Base-by-base conservation (phyloP, 2,888 invertebrate genomes). In the Bugulina stolonifera region DNA sequence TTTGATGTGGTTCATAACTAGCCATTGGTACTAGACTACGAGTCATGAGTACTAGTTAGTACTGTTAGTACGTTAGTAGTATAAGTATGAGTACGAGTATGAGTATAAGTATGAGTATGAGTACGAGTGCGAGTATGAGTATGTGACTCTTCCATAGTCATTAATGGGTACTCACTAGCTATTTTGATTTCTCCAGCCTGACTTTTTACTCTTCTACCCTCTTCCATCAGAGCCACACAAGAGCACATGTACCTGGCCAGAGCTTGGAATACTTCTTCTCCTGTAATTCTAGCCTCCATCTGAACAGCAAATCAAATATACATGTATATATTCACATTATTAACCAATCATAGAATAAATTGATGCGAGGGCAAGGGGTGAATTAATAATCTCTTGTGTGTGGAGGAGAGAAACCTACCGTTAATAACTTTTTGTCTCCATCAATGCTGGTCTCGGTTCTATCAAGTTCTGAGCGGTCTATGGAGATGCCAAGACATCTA, bases 241-340 rank as follows among this genome's bases (percentile, higher is more conserved):
- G 27, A 22, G 32, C 64, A 64, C 32, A 27, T 64, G n/a, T 64
- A 64, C 32, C 32, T 64, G 32, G 64, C 64, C 3, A 64, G 32
- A 32, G 27, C 27, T 29, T 29, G 29, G 32, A 64, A 64, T 14
- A 64, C 27, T 2, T 14, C 27, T 29, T 64, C 34, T 10, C 32
- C 14, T 64, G 64, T 64, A 14, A 64, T 34, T 14, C 10, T 27
- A 14, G 64, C 18, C 14, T 34, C 18, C 64, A 64, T 32, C 64
- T 64, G 32, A 25, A 64, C 25, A 14, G n/a, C 5, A 55, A 55
- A 10, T 18, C 55, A 18, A 5, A 55, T 5, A 23, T 18, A 43
- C 43, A 43, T 43, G 43, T 43, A 43, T 10, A 43, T 43, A n/a
- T n/a, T n/a, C n/a, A n/a, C n/a, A n/a, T n/a, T n/a, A n/a, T n/a